Conservation (phyloP, 2,113 vertebrate species). For the Talpa occidentalis region DNA sequence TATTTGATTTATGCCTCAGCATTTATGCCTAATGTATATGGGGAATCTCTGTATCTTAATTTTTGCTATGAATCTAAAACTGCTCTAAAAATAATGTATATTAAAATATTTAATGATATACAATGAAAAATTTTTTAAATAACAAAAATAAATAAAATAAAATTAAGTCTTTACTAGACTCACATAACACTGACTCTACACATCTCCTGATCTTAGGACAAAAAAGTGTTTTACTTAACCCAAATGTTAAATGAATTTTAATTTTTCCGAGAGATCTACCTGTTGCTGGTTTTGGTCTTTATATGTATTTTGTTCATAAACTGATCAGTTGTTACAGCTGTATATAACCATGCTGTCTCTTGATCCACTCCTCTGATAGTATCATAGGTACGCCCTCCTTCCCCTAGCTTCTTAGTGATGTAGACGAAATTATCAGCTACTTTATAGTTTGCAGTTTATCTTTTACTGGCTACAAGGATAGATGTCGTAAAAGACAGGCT, state of each 20-base stretch:
- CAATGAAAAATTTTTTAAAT: neutral
- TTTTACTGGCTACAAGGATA: neutral
- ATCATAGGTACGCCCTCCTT: neutral
- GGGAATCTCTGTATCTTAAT: no score
- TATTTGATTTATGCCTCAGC: no score
- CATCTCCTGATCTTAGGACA: neutral
- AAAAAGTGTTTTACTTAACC: neutral
- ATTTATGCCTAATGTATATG: no score
- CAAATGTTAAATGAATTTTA: neutral
- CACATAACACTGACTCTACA: neutral
- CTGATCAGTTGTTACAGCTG: neutral
- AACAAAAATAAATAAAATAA: no score
- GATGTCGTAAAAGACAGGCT: neutral
- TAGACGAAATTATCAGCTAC: neutral
- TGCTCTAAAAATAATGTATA: no score
- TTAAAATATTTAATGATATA: no score
- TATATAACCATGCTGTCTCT: neutral
- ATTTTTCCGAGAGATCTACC: neutral
- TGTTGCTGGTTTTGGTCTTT: slow-evolving; percentile 22
- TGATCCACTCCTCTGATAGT: neutral
- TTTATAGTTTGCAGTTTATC: slow-evolving; percentile 13
- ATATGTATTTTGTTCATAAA: neutral
- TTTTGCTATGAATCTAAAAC: no score
- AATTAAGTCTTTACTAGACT: slow-evolving; percentile 6
- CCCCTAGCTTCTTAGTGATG: neutral